phyloP scores from a whole-genome alignment of 2,797 vertebrate species.

The Hippocampus kuda region DNA sequence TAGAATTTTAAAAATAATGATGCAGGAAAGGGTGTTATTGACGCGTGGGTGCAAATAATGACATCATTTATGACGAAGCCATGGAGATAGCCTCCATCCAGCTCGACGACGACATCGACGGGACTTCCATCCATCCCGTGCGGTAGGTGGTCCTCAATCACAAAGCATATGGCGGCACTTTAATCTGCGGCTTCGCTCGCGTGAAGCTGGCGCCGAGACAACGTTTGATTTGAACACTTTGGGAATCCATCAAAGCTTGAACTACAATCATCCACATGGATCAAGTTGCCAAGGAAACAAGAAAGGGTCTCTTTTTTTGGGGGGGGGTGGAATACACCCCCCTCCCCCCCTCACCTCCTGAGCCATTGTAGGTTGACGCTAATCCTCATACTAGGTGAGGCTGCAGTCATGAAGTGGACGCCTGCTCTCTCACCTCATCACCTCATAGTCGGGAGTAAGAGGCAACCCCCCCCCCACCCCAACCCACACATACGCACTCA shows the following conservation, averaged over 20 bases:
- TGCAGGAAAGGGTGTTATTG: too few species aligned
- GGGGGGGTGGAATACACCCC: slow-evolving; percentile 13
- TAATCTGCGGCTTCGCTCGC: slow-evolving; percentile 43
- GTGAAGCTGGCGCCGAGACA: slow-evolving; percentile 19
- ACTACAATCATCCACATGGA: slow-evolving; percentile 12
- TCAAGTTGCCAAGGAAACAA: slow-evolving; percentile 53
- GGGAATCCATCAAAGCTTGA: background rate
- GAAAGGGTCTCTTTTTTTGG: slow-evolving; percentile 3
- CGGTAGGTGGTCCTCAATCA: background rate
- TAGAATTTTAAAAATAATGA: background rate
- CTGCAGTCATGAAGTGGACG: slow-evolving; percentile 43
- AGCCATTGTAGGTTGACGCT: slow-evolving; percentile 40
- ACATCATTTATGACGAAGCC: too few species aligned
- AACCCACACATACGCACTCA: background rate
- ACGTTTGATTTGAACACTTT: slow-evolving; percentile 23
- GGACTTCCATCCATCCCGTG: background rate
- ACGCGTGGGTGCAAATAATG: too few species aligned
- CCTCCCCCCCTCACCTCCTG: slow-evolving; percentile 8
- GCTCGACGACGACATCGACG: background rate
- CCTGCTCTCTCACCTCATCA: slow-evolving; percentile 51
- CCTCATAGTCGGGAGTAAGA: slow-evolving; percentile 16
- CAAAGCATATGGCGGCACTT: slow-evolving; percentile 43
- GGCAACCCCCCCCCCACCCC: background rate
- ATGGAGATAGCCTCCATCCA: too few species aligned
- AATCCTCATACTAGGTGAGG: slow-evolving; percentile 41